A percentile compares a stretch with the other conserved stretches of the same genome.
Conservation (phyloP, 2,888 invertebrate genomes). For the Linnaemya tessellans region DNA sequence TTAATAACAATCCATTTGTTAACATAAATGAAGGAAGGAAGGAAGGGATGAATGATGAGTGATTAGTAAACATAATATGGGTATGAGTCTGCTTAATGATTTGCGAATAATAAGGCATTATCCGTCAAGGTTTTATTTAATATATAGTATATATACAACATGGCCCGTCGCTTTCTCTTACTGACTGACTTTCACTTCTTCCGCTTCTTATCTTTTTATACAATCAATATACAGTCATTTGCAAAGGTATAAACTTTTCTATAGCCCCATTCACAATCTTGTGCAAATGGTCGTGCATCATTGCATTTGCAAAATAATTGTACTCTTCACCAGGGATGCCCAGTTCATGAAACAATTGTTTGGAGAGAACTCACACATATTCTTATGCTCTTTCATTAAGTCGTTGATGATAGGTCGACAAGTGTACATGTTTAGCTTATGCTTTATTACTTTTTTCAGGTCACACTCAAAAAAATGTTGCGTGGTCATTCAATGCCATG, state of each 20-base stretch:
- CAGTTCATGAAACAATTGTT: too few relatives aligned
- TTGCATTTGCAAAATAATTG: too few relatives aligned
- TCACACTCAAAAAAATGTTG: too few relatives aligned
- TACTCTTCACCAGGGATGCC: too few relatives aligned
- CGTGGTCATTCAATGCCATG: too few relatives aligned
- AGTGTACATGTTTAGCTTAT: too few relatives aligned
- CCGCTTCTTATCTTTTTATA: constrained; percentile 1
- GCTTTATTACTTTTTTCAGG: too few relatives aligned
- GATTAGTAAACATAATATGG: constrained; percentile 58
- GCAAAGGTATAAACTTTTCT: neutral
- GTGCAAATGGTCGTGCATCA: too few relatives aligned
- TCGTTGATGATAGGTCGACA: too few relatives aligned
- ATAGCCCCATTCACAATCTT: too few relatives aligned
- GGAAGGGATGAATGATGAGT: constrained; percentile 21
- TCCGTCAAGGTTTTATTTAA: constrained; percentile 38
- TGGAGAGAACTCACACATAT: too few relatives aligned
- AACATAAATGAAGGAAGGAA: neutral
- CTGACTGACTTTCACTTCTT: constrained; percentile 11
- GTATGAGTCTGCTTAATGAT: constrained; percentile 56
- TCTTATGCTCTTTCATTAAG: too few relatives aligned
- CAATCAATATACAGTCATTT: constrained; percentile 18
- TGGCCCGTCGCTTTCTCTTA: constrained; percentile 51
- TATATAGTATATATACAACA: constrained; percentile 57
- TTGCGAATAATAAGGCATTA: constrained; percentile 18
- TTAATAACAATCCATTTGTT: constrained; percentile 24